A percentile compares a stretch with the other conserved stretches of the same genome.
Conservation (phyloP, 2,888 invertebrate genomes). For the Drosophila mulleri region DNA sequence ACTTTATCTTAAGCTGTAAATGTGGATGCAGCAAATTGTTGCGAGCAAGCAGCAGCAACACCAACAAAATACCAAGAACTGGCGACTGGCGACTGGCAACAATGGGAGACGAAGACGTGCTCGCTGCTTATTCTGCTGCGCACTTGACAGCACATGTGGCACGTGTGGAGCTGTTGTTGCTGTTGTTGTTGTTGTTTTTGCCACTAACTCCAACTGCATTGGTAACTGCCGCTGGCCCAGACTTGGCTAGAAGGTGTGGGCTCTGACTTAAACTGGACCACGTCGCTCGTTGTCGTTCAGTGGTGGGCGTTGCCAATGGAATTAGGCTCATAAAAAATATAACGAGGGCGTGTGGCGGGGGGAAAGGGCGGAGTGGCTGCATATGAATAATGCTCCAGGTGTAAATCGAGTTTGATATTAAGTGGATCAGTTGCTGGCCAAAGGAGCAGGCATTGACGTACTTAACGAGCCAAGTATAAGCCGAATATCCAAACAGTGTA, state of each 20-base stretch:
- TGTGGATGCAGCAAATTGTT: constrained; percentile 77
- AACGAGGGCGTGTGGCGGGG: constrained; percentile 17
- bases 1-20: constrained; percentile 42
- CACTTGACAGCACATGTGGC: constrained; percentile 81
- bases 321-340: constrained; percentile 6
- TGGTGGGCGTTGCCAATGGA: constrained; percentile 35
- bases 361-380: constrained; percentile 16
- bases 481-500: too few relatives aligned
- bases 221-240: constrained; percentile 16
- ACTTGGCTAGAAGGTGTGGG: constrained; percentile 27
- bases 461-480: too few relatives aligned
- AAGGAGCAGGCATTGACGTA: background rate
- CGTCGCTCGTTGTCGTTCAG: constrained; percentile 13
- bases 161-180: constrained; percentile 64
- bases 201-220: constrained; percentile 9
- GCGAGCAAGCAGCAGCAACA: constrained; percentile 36
- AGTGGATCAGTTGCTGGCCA: constrained; percentile 29
- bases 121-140: constrained; percentile 53
- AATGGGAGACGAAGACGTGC: constrained; percentile 56
- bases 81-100: constrained; percentile 40
- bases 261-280: constrained; percentile 40
- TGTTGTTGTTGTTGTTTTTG: constrained; percentile 30
- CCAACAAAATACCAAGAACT: constrained; percentile 54
- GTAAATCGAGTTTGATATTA: constrained; percentile 45
- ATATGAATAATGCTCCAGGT: constrained; percentile 44